These are phyloP conservation scores for Australoheros scitulus DNA, from an alignment of 2,113 vertebrate species.

Conservation along the genomic window DNA sequence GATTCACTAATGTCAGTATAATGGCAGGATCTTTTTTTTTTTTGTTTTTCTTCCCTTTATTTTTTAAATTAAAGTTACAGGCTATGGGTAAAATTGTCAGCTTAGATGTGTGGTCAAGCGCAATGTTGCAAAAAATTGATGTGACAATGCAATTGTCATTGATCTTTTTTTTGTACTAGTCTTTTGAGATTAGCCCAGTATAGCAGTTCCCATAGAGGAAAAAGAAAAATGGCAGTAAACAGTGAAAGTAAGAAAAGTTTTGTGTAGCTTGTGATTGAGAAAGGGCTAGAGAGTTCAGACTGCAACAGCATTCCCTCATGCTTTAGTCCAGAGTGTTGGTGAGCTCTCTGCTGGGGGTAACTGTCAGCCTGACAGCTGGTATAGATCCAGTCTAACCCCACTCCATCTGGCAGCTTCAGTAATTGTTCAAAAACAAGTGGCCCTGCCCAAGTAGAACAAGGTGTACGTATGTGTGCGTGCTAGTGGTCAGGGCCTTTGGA, in stretches of 20 bases:
- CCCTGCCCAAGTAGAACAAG: constrained; percentile 14
- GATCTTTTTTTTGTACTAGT: background rate
- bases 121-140: background rate
- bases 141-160: background rate
- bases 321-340: constrained; percentile 38
- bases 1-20: background rate
- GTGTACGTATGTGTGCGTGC: constrained; percentile 19
- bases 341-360: constrained; percentile 48
- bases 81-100: background rate
- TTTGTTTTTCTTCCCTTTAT: background rate
- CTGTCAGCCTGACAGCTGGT: constrained; percentile 62
- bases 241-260: background rate
- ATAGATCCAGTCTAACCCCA: constrained; percentile 44
- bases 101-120: background rate
- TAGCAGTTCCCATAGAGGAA: background rate
- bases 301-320: constrained; percentile 7
- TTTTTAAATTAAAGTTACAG: background rate
- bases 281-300: constrained; percentile 10
- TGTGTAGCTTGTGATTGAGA: constrained; percentile 11
- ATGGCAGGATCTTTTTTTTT: background rate
- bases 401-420: constrained; percentile 42
- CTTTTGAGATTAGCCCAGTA: background rate
- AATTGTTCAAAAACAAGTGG: constrained; percentile 39
- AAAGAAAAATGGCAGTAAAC: background rate
- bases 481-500: constrained; percentile 26